Conservation (phyloP, 2,888 invertebrate genomes). For the Scaptomyza parva region DNA sequence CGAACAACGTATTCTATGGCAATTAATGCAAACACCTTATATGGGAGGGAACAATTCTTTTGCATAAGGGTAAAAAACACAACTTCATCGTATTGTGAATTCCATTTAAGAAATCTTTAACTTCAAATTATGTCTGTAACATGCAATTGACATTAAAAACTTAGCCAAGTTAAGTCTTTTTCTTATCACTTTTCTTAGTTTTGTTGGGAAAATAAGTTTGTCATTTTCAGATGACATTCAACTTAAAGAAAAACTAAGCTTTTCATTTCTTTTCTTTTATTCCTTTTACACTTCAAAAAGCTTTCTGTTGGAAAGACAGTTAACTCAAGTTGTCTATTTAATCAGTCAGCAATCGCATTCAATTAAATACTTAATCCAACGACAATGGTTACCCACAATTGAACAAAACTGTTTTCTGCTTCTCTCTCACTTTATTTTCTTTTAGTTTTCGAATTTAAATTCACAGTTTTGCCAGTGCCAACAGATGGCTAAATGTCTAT, state of each 20-base stretch:
- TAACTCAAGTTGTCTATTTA: neutral
- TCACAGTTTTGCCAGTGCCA: neutral
- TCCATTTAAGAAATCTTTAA: too few species aligned
- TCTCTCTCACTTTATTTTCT: neutral
- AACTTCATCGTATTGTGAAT: neutral
- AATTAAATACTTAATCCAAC: neutral
- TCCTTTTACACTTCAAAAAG: neutral
- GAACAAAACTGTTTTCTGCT: neutral
- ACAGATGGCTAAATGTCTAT: neutral
- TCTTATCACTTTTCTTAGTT: neutral
- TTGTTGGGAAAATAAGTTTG: neutral
- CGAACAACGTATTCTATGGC: neutral
- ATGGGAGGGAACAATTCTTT: neutral
- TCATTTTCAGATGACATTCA: neutral
- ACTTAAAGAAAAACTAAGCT: neutral
- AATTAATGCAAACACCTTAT: neutral
- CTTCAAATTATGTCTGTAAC: neutral
- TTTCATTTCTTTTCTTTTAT: neutral
- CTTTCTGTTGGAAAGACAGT: neutral
- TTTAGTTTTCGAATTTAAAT: neutral
- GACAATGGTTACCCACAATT: neutral
- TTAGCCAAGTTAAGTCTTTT: too few species aligned
- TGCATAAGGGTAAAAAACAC: neutral
- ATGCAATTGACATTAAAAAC: neutral
- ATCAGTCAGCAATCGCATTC: neutral